phyloP scores from a whole-genome alignment of 1,140 invertebrate species.

The Tetramorium alpestre region DNA sequence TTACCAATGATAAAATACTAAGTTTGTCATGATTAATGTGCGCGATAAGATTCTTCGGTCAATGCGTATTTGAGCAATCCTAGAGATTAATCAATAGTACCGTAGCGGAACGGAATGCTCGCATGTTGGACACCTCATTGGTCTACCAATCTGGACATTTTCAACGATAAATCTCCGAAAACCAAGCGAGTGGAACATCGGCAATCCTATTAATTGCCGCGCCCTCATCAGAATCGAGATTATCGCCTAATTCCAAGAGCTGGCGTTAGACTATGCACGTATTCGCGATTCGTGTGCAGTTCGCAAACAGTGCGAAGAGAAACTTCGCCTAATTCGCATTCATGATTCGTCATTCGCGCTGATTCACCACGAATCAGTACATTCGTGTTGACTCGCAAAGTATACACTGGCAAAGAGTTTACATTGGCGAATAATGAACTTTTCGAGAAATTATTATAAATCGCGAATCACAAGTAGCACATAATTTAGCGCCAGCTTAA shows the following conservation, averaged over 20 bases:
- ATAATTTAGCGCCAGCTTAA: background rate
- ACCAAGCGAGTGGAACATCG: slow-evolving; percentile 18
- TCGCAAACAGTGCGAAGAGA: background rate
- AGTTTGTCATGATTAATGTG: slow-evolving; percentile 2
- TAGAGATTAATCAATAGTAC: slow-evolving; percentile 50
- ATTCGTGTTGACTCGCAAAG: background rate
- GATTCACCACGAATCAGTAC: background rate
- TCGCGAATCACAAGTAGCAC: background rate
- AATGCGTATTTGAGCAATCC: slow-evolving; percentile 30
- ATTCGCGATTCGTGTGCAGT: background rate
- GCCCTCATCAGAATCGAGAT: slow-evolving; percentile 41
- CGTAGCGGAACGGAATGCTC: slow-evolving; percentile 33
- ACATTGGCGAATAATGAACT: background rate
- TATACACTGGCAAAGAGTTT: background rate
- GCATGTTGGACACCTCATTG: slow-evolving; percentile 23
- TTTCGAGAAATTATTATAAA: background rate
- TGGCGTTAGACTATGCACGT: background rate
- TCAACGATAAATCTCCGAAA: slow-evolving; percentile 44
- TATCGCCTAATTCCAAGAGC: slow-evolving; percentile 35
- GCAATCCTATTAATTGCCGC: slow-evolving; percentile 14
- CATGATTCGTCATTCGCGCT: background rate
- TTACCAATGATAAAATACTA: slow-evolving; percentile 36
- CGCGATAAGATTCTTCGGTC: slow-evolving; percentile 13
- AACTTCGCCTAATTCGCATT: background rate
- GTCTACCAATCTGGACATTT: slow-evolving; percentile 43